Evolutionary conservation across 35 echinoderm and acorn worm genomes (phyloP).

Genomic region (Amphiura filiformis): DNA sequence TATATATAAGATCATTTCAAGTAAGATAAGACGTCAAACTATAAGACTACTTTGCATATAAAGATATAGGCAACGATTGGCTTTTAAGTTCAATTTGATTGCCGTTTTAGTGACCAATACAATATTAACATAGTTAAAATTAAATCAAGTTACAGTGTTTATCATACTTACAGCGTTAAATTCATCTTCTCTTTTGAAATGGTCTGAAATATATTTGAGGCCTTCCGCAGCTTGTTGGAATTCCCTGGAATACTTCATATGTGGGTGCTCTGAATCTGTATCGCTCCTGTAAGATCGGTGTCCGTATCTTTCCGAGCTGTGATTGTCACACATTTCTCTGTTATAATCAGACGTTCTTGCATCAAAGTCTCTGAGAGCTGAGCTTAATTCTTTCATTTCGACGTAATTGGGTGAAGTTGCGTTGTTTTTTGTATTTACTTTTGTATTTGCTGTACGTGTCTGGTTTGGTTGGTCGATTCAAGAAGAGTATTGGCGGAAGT

Average conservation of each 20-base stretch:
- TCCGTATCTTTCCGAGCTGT: conserved; percentile 52
- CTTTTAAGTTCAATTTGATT: no score
- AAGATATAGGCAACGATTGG: no score
- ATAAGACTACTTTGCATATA: no score
- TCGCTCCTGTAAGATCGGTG: conserved; percentile 60
- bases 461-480: conserved; percentile 73
- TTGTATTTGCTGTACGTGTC: background rate
- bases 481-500: conserved; percentile 84
- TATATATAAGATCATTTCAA: no score
- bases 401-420: conserved; percentile 68
- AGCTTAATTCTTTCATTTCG: conserved; percentile 91
- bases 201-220: conserved; percentile 92
- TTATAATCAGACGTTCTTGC: conserved; percentile 63
- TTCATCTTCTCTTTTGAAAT: conserved; percentile 85
- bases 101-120: no score
- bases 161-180: conserved; percentile 76
- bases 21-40: no score
- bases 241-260: conserved; percentile 64
- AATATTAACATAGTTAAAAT: no score
- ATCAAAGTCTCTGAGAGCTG: conserved; percentile 68
- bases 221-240: conserved; percentile 87
- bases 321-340: conserved; percentile 83
- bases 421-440: conserved; percentile 23
- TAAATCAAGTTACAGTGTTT: no score
- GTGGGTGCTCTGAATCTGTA: conserved; percentile 33